Evolutionary conservation across 2,888 invertebrate genomes (phyloP).

Genomic region (Noctua fimbriata): DNA sequence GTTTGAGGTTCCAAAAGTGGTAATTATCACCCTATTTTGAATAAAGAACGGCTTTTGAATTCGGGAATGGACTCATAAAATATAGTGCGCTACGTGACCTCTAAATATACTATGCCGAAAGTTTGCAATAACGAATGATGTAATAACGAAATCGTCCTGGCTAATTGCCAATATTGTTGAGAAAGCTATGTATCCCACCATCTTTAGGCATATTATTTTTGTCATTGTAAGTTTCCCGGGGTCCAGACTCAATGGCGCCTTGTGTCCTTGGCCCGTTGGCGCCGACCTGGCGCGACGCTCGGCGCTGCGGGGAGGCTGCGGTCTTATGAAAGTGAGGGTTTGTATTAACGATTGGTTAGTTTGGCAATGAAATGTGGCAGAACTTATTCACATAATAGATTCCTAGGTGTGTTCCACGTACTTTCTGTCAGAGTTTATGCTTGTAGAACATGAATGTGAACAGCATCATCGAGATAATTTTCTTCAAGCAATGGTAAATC

Average conservation of each 20-base stretch:
- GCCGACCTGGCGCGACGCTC: slow-evolving; percentile 56
- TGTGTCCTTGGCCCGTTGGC: slow-evolving; percentile 62
- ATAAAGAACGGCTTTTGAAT: background rate
- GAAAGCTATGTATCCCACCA: background rate
- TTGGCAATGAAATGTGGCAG: background rate
- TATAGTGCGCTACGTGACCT: background rate
- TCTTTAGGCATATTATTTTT: slow-evolving; percentile 18
- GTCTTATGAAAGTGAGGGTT: slow-evolving; percentile 27
- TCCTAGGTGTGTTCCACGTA: no score
- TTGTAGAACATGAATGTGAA: no score
- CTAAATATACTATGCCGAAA: background rate
- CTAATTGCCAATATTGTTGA: background rate
- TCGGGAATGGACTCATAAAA: background rate
- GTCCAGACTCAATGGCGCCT: slow-evolving; percentile 60
- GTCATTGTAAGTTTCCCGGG: slow-evolving; percentile 13
- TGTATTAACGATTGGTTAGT: slow-evolving; percentile 1
- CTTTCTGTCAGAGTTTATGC: no score
- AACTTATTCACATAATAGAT: background rate
- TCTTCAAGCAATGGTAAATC: no score
- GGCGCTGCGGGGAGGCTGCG: slow-evolving; percentile 37
- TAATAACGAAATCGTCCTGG: background rate
- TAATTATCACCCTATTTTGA: background rate
- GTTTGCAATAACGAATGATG: background rate
- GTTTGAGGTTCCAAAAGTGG: background rate
- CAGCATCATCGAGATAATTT: no score